A percentile compares a stretch with the other conserved stretches of the same genome.
phyloP scores from a whole-genome alignment of 2,888 invertebrate species.

The Drosophila barbarae region DNA sequence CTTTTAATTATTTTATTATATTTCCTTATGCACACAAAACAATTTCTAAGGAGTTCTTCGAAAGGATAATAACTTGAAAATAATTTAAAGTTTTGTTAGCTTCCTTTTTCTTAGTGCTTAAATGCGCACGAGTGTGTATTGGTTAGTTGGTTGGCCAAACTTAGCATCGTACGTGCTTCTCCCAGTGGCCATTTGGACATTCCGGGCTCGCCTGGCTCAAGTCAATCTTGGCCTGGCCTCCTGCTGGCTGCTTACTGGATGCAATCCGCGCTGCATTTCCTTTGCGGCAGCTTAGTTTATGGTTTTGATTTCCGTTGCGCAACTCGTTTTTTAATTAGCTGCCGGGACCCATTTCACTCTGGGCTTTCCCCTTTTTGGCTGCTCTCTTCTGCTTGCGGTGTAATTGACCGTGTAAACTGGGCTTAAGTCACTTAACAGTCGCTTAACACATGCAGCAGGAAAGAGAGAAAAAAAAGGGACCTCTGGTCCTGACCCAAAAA shows the following conservation, averaged over 20 bases:
- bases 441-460: slow-evolving; percentile 55
- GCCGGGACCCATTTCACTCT: slow-evolving; percentile 22
- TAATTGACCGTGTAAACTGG: slow-evolving; percentile 58
- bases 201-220: slow-evolving; percentile 31
- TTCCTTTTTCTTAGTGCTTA: not conserved
- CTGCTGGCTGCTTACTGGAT: slow-evolving; percentile 8
- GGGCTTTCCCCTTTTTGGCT: not conserved
- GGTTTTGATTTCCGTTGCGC: slow-evolving; percentile 54
- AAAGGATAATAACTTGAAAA: too few species aligned
- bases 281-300: slow-evolving; percentile 33
- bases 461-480: slow-evolving; percentile 35
- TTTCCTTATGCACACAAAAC: too few species aligned
- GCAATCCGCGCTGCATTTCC: slow-evolving; percentile 25
- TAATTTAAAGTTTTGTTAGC: too few species aligned
- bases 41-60: not conserved
- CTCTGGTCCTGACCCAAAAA: slow-evolving; percentile 54
- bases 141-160: slow-evolving; percentile 41
- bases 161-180: slow-evolving; percentile 57
- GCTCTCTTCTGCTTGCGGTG: slow-evolving; percentile 27
- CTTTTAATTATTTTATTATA: not conserved
- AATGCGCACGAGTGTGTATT: slow-evolving; percentile 33
- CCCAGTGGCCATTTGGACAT: slow-evolving; percentile 33
- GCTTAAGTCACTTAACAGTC: slow-evolving; percentile 64
- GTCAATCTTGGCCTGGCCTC: slow-evolving; percentile 30
- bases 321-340: slow-evolving; percentile 54